Base-by-base conservation (phyloP, 1,140 invertebrate genomes). In the Drosophila ogumai region DNA sequence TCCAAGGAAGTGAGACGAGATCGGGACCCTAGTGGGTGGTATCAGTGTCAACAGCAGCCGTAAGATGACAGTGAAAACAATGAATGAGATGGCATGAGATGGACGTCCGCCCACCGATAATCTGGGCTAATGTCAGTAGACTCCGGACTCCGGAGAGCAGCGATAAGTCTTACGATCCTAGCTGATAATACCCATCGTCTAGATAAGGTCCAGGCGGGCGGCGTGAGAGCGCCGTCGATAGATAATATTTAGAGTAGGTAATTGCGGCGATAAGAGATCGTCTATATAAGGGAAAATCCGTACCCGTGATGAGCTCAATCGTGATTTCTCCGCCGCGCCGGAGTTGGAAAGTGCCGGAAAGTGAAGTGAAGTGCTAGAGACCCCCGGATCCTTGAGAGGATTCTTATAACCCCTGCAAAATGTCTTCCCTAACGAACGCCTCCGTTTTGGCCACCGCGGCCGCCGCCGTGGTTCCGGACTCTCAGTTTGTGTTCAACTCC, bases 401-500 rank as follows among this genome's bases (percentile, higher is more conserved):
- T 49, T 54, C 17, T 25, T 13, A 36, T 15, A 15, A 2, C 3
- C 25, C 47, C 19, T 12, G 1, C 5, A 56, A 55, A 54, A 91
- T 91, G 90, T 55, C 85, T n/a, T 44, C 41, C 46, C 28, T 50
- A 7, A 34, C 55, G 6, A 91, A 91, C 46, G 68, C 34, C 12
- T 71, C 90, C 44, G 12, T 54, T 1, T 25, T 58, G 56, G 56
- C 61, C 22, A 50, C 54, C 22, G 47, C 55, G 2, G 61, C 41
- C 46, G 12, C 71, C 6, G 55, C 6, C 3, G 28, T 55, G 1
- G 13, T 64, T 38, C 57, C 65, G 28, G 56, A 55, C 13, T 43
- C 58, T n/a, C 75, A 87, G 63, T 87, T 92, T 12, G 72, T 76
- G 3, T 94, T 95, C 59, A 93, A 93, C 34, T 79, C 92, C 63